Conservation (phyloP, 2,797 vertebrate genomes). For the Ataeniobius toweri region DNA sequence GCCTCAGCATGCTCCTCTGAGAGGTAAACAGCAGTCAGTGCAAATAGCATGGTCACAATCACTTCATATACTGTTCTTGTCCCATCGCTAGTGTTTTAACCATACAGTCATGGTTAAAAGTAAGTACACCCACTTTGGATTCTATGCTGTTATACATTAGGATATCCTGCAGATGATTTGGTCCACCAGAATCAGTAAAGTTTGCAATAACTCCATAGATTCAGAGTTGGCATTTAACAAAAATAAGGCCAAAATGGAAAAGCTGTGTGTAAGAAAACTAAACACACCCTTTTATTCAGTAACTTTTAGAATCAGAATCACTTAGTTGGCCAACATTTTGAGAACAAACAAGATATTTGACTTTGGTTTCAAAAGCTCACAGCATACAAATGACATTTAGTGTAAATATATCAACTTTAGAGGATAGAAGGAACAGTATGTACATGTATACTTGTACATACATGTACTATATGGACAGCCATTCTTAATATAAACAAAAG, state of each 20-base stretch:
- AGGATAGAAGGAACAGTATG: too few relatives aligned
- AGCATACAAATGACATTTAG: too few relatives aligned
- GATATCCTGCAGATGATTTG: not conserved
- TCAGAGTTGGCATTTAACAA: not conserved
- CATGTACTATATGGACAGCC: too few relatives aligned
- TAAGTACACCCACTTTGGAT: not conserved
- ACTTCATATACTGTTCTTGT: conserved; percentile 42
- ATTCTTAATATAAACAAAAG: too few relatives aligned
- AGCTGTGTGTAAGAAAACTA: not conserved
- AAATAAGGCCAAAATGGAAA: not conserved
- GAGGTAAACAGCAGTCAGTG: conserved; percentile 59
- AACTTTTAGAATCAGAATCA: too few relatives aligned
- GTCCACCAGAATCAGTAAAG: not conserved
- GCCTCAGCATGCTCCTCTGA: conserved; percentile 54
- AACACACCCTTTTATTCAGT: not conserved
- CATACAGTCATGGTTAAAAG: not conserved
- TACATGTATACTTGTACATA: too few relatives aligned
- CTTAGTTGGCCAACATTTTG: too few relatives aligned
- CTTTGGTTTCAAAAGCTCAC: too few relatives aligned
- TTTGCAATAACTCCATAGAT: too few relatives aligned
- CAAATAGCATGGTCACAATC: conserved; percentile 29
- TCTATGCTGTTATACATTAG: not conserved
- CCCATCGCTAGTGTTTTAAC: not conserved
- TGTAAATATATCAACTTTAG: too few relatives aligned
- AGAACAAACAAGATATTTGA: too few relatives aligned